A percentile compares a stretch with the other conserved stretches of the same genome.
Evolutionary conservation across 2,797 vertebrate species (phyloP).

Genomic region (Cryptoblepharus egeriae): DNA sequence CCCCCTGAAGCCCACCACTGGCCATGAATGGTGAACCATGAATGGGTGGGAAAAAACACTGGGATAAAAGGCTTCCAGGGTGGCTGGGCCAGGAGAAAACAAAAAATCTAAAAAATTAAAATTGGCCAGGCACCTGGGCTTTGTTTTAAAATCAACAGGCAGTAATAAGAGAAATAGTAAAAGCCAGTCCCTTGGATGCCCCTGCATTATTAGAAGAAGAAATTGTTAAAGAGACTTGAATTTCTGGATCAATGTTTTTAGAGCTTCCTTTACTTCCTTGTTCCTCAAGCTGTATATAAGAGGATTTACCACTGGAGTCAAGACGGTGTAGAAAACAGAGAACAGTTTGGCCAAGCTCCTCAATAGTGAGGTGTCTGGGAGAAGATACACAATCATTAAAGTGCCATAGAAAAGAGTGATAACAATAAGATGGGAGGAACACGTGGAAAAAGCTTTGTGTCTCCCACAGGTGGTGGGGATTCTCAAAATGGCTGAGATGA

Average conservation of each 20-base stretch:
- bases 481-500: conserved; percentile 8
- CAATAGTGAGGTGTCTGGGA: not conserved
- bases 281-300: conserved; percentile 31
- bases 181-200: too few species aligned
- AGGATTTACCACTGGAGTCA: conserved; percentile 19
- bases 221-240: not conserved
- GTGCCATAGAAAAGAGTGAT: conserved; percentile 29
- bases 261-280: conserved; percentile 11
- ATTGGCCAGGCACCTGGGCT: too few species aligned
- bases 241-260: not conserved
- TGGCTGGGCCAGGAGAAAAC: too few species aligned
- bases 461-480: conserved; percentile 13
- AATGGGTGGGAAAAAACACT: too few species aligned
- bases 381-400: conserved; percentile 25
- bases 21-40: too few species aligned
- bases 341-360: conserved; percentile 5
- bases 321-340: conserved; percentile 15
- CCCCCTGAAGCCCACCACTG: too few species aligned
- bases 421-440: conserved; percentile 26
- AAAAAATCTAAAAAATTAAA: too few species aligned
- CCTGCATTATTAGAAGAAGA: too few species aligned
- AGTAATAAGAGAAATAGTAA: too few species aligned
- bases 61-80: too few species aligned
- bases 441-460: conserved; percentile 29
- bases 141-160: too few species aligned